Base-by-base conservation (phyloP, 1,140 invertebrate species). In the Ridgeia piscesae region DNA sequence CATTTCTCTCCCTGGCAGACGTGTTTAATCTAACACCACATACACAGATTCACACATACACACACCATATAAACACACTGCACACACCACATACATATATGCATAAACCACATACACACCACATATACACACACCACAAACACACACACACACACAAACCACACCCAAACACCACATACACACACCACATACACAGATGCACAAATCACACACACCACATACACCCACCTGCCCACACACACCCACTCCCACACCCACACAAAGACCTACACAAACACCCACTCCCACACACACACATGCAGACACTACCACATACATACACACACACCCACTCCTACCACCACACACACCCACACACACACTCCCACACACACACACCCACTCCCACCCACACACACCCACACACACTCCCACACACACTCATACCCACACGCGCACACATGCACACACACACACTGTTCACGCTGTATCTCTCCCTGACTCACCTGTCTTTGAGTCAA, bases 401-500 rank as follows among this genome's bases (percentile, higher is more conserved):
- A 90, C 4, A 77, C 2, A 6, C 27, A 31, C 58, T 14, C 58
- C 11, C 0, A 21, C 17, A 77, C 4, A 77, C 4, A 2, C 58
- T 21, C 58, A 21, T 31, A 77, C 58, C 11, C 58, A 77, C 58
- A 2, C 58, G 31, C n/a, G 35, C 89, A 90, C 89, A 33, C 35
- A 31, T 14, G 89, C 35, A 35, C 89, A 90, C 89, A 90, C 4
- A 77, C 2, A 6, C 27, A 31, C 58, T n/a, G n/a, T n/a, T n/a
- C n/a, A n/a, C n/a, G n/a, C n/a, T n/a, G n/a, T n/a, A n/a, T n/a
- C n/a, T 77, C 17, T 77, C 27, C 11, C 14, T 9, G 6, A 92
- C 94, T 48, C 92, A 95, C 96, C 96, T 92, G 97, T 97, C 27
- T 96, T 96, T n/a, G 97, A 96, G 95, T 98, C 97, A 93, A 99